Evolutionary conservation across 1,140 invertebrate species (phyloP).

Genomic region (Trypoxylus dichotomus): DNA sequence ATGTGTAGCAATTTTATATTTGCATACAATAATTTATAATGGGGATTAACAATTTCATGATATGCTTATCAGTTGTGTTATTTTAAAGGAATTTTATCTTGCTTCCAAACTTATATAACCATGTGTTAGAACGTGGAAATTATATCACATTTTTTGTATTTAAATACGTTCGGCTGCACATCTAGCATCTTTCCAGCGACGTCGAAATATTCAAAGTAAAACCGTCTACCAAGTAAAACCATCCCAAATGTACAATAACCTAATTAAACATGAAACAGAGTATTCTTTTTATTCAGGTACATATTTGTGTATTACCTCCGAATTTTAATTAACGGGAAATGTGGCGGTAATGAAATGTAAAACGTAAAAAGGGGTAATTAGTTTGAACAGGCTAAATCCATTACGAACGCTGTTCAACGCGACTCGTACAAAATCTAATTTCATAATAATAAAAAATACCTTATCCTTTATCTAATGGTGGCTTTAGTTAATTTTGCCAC

Average conservation of each 20-base stretch:
- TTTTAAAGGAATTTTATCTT: too few species aligned
- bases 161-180: neutral
- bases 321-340: slow-evolving; percentile 7
- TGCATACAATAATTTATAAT: too few species aligned
- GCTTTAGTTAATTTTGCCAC: neutral
- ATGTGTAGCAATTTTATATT: too few species aligned
- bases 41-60: too few species aligned
- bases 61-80: too few species aligned
- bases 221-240: neutral
- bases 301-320: neutral
- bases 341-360: slow-evolving; percentile 2
- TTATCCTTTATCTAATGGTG: neutral
- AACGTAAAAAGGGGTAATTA: slow-evolving; percentile 2
- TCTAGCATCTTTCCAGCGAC: neutral
- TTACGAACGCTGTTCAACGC: neutral
- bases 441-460: slow-evolving; percentile 6
- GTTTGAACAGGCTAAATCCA: slow-evolving; percentile 6
- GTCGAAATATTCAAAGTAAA: neutral
- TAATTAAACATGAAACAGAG: neutral
- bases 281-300: neutral
- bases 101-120: too few species aligned
- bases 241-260: neutral
- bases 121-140: too few species aligned
- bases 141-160: too few species aligned
- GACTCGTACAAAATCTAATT: neutral